These are phyloP conservation scores for Ciconia nigra DNA, from an alignment of 2,797 vertebrate genomes.

Conservation along the genomic window DNA sequence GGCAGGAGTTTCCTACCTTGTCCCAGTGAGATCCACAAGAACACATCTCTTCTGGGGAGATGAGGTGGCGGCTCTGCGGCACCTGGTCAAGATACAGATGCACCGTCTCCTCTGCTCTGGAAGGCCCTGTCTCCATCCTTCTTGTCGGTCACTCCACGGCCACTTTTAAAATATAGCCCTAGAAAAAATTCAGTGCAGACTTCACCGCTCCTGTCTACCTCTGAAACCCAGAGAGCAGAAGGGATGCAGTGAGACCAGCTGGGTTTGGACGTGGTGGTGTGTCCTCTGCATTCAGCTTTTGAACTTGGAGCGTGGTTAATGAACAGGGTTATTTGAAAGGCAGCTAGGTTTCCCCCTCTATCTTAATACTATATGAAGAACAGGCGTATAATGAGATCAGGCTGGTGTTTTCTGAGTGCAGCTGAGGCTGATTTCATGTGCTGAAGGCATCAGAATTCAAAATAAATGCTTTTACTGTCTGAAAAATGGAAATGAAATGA, in stretches of 20 bases:
- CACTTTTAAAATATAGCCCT: not conserved
- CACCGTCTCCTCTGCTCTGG: not conserved
- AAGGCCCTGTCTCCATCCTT: not conserved
- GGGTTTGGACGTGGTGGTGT: not conserved
- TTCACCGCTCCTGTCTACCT: not conserved
- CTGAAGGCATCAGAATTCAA: constrained; percentile 17
- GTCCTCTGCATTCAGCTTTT: not conserved
- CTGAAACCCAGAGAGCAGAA: not conserved
- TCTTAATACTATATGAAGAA: not conserved
- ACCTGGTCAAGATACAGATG: fast-evolving
- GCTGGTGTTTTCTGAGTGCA: not conserved
- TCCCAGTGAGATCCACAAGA: not conserved
- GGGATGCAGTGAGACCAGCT: not conserved
- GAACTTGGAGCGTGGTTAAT: not conserved
- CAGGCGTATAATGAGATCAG: not conserved
- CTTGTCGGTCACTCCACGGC: fast-evolving
- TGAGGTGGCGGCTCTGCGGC: not conserved
- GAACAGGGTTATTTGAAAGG: not conserved
- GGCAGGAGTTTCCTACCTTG: not conserved
- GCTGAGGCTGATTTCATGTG: constrained; percentile 1
- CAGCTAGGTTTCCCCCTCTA: not conserved
- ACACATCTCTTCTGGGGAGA: not conserved
- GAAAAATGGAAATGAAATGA: not conserved
- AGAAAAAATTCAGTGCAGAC: not conserved
- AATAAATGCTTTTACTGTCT: constrained; percentile 24